Percentiles rank a stretch among this genome's conserved stretches.
Conservation (phyloP, 2,888 invertebrate genomes). For the Gortyna flavago region DNA sequence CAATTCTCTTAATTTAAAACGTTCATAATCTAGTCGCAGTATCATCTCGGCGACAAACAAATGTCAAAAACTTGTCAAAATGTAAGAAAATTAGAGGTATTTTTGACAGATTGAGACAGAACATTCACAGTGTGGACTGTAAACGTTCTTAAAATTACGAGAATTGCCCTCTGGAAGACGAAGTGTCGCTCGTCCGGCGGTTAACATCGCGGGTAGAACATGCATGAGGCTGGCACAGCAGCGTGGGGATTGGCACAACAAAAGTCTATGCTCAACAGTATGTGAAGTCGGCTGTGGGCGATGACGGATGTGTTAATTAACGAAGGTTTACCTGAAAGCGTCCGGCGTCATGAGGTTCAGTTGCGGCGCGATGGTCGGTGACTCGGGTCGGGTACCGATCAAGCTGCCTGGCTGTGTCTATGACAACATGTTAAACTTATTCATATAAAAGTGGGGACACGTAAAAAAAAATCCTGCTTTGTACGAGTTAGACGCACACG, state of each 20-base stretch:
- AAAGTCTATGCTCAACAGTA: not conserved
- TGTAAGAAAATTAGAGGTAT: too few relatives aligned
- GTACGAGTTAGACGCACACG: not conserved
- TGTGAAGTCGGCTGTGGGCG: not conserved
- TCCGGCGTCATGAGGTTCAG: slow-evolving; percentile 96
- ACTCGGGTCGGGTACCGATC: slow-evolving; percentile 81
- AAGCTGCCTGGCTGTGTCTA: slow-evolving; percentile 83
- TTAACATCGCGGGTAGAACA: not conserved
- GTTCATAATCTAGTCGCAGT: too few relatives aligned
- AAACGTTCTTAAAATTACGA: too few relatives aligned
- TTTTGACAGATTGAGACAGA: too few relatives aligned
- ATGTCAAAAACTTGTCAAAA: too few relatives aligned
- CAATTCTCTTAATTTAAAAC: too few relatives aligned
- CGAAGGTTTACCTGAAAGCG: slow-evolving; percentile 91
- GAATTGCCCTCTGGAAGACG: not conserved
- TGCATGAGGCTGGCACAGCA: not conserved
- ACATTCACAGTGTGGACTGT: too few relatives aligned
- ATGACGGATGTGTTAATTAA: not conserved
- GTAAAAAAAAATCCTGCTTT: not conserved
- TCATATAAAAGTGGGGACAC: not conserved
- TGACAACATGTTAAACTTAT: slow-evolving; percentile 6
- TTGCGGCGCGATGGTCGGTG: slow-evolving; percentile 78
- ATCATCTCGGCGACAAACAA: too few relatives aligned
- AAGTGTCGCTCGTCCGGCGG: not conserved
- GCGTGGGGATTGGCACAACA: not conserved